phyloP scores from a whole-genome alignment of 2,888 invertebrate genomes.

The Crocallis elinguaria region DNA sequence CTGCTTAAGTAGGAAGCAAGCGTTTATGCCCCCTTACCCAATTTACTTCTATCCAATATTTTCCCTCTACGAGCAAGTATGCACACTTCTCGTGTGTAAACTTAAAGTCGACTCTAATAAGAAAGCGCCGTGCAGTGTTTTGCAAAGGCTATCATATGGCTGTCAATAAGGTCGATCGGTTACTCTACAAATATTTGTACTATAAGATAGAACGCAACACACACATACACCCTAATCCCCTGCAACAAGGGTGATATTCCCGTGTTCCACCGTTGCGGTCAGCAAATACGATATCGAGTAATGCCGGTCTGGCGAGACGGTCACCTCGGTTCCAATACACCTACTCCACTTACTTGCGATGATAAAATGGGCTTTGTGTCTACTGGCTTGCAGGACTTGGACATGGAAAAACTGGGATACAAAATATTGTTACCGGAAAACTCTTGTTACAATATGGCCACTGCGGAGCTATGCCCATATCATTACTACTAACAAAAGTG shows the following conservation, averaged over 20 bases:
- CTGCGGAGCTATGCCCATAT: too few species aligned
- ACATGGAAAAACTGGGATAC: slow-evolving; percentile 7
- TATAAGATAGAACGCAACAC: slow-evolving; percentile 50
- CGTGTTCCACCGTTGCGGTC: slow-evolving; percentile 59
- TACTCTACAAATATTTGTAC: slow-evolving; percentile 72
- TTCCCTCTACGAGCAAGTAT: slow-evolving; percentile 20
- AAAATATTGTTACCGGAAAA: slow-evolving; percentile 4
- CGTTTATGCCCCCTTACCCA: slow-evolving; percentile 8
- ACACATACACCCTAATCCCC: slow-evolving; percentile 25
- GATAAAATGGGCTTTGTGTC: slow-evolving; percentile 26
- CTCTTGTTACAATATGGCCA: too few species aligned
- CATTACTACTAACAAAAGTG: too few species aligned
- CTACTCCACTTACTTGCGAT: slow-evolving; percentile 35
- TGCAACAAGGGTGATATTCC: slow-evolving; percentile 29
- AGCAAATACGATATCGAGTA: slow-evolving; percentile 63
- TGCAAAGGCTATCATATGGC: slow-evolving; percentile 66
- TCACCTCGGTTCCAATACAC: slow-evolving; percentile 37
- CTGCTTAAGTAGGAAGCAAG: not conserved
- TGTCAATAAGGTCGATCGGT: slow-evolving; percentile 71
- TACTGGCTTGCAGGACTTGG: slow-evolving; percentile 12
- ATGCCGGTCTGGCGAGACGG: slow-evolving; percentile 37
- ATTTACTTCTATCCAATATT: slow-evolving; percentile 19
- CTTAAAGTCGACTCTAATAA: slow-evolving; percentile 26
- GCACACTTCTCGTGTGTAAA: slow-evolving; percentile 24
- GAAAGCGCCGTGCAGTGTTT: slow-evolving; percentile 58